Base-by-base conservation (phyloP, 2,113 vertebrate species). In the Engraulis encrasicolus region DNA sequence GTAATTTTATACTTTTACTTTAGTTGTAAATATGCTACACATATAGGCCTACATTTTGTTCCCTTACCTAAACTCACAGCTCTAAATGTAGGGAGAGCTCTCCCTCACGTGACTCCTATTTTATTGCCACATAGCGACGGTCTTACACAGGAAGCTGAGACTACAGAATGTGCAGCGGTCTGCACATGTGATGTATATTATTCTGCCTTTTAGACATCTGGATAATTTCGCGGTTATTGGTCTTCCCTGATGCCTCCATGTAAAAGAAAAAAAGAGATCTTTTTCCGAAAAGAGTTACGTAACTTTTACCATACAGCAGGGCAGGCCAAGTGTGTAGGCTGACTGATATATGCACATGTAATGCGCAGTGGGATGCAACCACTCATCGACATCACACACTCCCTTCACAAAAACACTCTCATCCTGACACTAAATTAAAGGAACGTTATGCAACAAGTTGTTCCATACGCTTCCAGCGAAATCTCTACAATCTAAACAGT, bases 101-200 rank as follows among this genome's bases (percentile, higher is more conserved):
- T 45, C 40, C 40, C 40, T 45, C 9, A 9, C 9, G 40, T 45
- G 40, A 34, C 12, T 12, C 66, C 15, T 15, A 5, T 74, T 36
- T 18, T 27, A 31, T 0, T 15, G 11, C 66, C 31, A 74, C 66
- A 34, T 17, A 74, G 15, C 18, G 27, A 74, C 20, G 54, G 66
- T 4, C 66, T 74, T 12, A 1, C 31, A 27, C 11, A 74, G 27
- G 66, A 14, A 74, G 66, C 66, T 74, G 27, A 74, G 66, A 14
- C 11, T 74, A 3, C 27, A 74, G 34, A 74, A 34, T 74, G 0
- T 74, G 27, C 1, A 34, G 66, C 14, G 66, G 66, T 74, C 34
- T 36, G 12, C 66, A 74, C 66, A 66, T 66, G 66, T 34, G 27
- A 74, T 74, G 66, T 74, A 74, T 74, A 74, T 74, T 74, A 34